Conservation (phyloP, 2,113 vertebrate species). For the Dicaeum eximium region DNA sequence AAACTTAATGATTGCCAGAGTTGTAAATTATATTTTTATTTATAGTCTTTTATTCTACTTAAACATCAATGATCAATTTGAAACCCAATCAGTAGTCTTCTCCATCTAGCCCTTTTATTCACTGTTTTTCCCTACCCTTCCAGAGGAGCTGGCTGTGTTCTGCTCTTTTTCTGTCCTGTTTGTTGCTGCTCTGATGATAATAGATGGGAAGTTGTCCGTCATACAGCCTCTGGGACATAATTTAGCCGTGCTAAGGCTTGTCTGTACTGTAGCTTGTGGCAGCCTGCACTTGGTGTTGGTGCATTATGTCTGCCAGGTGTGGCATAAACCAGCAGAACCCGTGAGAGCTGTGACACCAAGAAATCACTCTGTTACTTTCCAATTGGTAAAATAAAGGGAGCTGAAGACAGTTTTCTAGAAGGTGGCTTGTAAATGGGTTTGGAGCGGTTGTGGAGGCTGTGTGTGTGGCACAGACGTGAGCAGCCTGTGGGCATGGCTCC, state of each 20-base stretch:
- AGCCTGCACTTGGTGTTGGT: fast-evolving
- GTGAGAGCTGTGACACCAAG: not conserved
- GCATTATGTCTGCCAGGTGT: not conserved
- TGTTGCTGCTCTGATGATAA: not conserved
- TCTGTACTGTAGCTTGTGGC: fast-evolving
- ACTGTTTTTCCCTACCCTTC: not conserved
- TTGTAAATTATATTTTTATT: not conserved
- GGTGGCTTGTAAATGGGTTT: not conserved
- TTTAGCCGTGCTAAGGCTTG: not conserved
- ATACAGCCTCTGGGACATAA: not conserved
- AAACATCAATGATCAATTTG: not conserved
- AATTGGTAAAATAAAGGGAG: not conserved
- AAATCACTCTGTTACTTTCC: not conserved
- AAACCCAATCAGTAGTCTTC: not conserved
- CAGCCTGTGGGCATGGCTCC: not conserved
- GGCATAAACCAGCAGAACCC: not conserved
- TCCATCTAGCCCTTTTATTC: not conserved
- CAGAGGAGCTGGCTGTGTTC: not conserved
- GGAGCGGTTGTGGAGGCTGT: fast-evolving
- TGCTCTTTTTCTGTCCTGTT: not conserved
- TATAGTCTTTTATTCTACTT: not conserved
- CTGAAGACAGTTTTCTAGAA: not conserved
- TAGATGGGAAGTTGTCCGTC: not conserved
- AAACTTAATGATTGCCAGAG: not conserved
- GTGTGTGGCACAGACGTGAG: fast-evolving